Evolutionary conservation across 1,140 invertebrate species (phyloP).

Genomic region (Leptopilina clavipes): DNA sequence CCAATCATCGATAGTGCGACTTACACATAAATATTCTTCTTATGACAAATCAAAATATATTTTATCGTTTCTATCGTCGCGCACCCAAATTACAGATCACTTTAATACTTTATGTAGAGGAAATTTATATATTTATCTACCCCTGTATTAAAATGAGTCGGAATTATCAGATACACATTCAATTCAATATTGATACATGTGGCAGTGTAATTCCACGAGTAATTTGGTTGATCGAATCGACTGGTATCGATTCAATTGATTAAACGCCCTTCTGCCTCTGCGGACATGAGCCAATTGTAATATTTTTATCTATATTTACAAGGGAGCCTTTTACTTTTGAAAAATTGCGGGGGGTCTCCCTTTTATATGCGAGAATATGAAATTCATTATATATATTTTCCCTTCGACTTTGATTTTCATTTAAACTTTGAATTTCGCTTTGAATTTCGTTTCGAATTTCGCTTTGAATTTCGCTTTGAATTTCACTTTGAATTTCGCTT

Average conservation of each 20-base stretch:
- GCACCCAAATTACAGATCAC: conserved; percentile 18
- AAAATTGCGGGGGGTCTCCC: background rate
- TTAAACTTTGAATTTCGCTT: background rate
- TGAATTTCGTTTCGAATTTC: too few species aligned
- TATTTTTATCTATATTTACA: conserved; percentile 49
- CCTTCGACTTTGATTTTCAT: background rate
- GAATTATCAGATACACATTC: background rate
- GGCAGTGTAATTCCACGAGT: conserved; percentile 60
- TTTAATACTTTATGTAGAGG: conserved; percentile 19
- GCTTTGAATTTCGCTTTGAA: too few species aligned
- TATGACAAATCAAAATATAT: conserved; percentile 66
- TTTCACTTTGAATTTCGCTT: too few species aligned
- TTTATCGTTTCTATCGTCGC: conserved; percentile 50
- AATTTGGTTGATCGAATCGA: conserved; percentile 67
- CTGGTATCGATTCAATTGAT: conserved; percentile 64
- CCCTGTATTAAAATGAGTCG: conserved; percentile 38
- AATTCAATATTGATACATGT: conserved; percentile 16
- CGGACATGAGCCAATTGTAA: conserved; percentile 55
- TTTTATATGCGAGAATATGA: background rate
- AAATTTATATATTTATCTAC: conserved; percentile 36
- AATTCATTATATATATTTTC: too few species aligned
- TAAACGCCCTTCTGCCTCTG: conserved; percentile 60
- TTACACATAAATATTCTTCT: conserved; percentile 54
- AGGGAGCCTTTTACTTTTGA: background rate
- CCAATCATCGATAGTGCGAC: conserved; percentile 64